These are phyloP conservation scores for Cephalotes varians DNA, from an alignment of 2,888 invertebrate species.

Conservation along the genomic window DNA sequence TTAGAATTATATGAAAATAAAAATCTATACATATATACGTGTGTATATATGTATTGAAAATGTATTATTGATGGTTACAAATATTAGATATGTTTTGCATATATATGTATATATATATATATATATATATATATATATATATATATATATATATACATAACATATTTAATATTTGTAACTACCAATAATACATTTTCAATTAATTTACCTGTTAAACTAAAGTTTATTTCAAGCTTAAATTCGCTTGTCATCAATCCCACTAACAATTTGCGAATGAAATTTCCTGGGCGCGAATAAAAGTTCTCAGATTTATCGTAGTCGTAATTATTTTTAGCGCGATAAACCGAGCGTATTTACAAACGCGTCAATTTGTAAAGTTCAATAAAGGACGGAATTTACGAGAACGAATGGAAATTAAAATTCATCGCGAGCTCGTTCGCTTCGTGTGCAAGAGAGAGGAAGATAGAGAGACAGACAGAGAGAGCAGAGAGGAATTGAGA, in stretches of 20 bases:
- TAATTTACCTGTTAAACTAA: conserved; percentile 1
- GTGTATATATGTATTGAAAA: too few relatives aligned
- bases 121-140: rapidly evolving
- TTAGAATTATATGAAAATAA: background rate
- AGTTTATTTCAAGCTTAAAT: conserved; percentile 19
- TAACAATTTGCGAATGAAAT: conserved; percentile 32
- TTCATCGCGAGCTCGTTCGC: conserved; percentile 25
- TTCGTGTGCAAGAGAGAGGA: background rate
- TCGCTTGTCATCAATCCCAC: conserved; percentile 20
- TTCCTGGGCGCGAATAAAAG: conserved; percentile 11
- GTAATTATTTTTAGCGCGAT: conserved; percentile 53
- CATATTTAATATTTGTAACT: background rate
- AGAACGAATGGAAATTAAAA: conserved; percentile 44
- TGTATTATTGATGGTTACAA: too few relatives aligned
- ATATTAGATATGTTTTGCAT: too few relatives aligned
- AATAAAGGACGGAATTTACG: conserved; percentile 48
- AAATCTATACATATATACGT: too few relatives aligned
- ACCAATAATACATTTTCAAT: background rate
- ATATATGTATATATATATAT: too few relatives aligned
- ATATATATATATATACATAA: background rate
- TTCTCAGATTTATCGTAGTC: conserved; percentile 49
- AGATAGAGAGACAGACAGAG: background rate
- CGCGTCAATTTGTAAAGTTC: conserved; percentile 53
- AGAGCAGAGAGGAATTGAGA: background rate
- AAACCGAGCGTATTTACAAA: conserved; percentile 55